Evolutionary conservation across 2,113 vertebrate species (phyloP).

Genomic region (Pavo muticus): DNA sequence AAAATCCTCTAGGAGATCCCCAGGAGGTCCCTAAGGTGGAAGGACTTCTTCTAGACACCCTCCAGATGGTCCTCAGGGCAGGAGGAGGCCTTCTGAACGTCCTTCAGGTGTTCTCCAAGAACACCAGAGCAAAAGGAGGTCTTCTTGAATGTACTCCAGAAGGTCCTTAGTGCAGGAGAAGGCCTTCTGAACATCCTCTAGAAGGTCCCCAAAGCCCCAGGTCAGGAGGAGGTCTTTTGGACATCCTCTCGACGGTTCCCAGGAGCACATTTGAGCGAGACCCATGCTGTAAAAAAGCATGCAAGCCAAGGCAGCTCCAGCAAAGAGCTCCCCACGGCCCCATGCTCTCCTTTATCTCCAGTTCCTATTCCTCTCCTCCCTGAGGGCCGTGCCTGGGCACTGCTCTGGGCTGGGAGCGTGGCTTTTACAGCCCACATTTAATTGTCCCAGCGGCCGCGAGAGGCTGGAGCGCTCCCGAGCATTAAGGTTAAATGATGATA

Average conservation of each 20-base stretch:
- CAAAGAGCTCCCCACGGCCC: not conserved
- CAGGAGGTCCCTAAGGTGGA: too few species aligned
- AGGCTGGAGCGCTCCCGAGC: slow-evolving; percentile 30
- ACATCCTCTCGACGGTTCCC: not conserved
- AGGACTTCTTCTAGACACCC: not conserved
- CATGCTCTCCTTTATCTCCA: not conserved
- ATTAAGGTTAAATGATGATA: slow-evolving; percentile 74
- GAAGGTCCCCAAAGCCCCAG: too few species aligned
- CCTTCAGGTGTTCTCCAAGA: not conserved
- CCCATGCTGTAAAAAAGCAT: too few species aligned
- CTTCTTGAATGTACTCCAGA: too few species aligned
- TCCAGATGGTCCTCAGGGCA: too few species aligned
- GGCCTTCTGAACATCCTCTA: too few species aligned
- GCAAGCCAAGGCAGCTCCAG: not conserved
- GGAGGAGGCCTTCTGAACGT: not conserved
- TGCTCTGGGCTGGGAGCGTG: not conserved
- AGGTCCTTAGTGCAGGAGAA: too few species aligned
- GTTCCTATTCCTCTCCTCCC: too few species aligned
- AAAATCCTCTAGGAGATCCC: not conserved
- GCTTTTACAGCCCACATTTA: slow-evolving; percentile 40
- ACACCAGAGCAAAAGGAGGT: too few species aligned
- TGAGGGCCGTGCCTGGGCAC: fast-evolving
- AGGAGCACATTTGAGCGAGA: not conserved
- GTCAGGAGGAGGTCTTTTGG: not conserved
- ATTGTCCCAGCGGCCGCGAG: not conserved